Base-by-base conservation (phyloP, 2,113 vertebrate genomes). In the Rhipidura dahli region DNA sequence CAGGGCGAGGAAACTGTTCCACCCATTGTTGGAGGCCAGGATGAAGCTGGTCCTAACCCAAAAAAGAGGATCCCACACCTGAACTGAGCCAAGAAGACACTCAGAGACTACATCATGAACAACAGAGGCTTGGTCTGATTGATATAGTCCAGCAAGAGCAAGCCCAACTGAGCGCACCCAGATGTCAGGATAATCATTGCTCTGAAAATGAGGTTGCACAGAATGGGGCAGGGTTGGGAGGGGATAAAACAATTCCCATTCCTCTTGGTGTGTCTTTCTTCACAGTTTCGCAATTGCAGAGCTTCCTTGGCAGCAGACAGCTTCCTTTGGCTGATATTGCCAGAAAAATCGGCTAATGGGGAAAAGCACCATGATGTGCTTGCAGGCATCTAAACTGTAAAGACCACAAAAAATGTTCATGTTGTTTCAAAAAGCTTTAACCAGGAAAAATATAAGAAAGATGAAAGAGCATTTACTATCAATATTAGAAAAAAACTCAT, bases 371-470 rank as follows among this genome's bases (percentile, higher is more conserved):
- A 0, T 59, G 60, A 90, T 51, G 68, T 56, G 33, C 47, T 78
- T 85, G 72, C 35, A 91, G 79, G 73, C 92, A 50, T 73, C 68
- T 61, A 44, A 84, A 53, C 45, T 64, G 35, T 65, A 76, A 89
- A 61, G 40, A 65, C 84, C 45, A 77, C 14, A 53, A 57, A 72
- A 78, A 85, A 61, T 53, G 21, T 69, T 65, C 66, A 73, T 1
- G 6, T 84, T 85, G 35, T 85, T 94, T 87, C 73, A 83, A 87
- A 83, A 84, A n/a, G 10, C 14, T 91, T 87, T 88, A 93, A 87
- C 42, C 15, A 33, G 82, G 47, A 89, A 80, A 54, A 87, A 49
- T 75, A 57, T 57, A 53, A 94, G 69, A 78, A 94, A 91, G 26
- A 85, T 57, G 53, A 84, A 91, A 75, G 37, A 68, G 17, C 39